Base-by-base conservation (phyloP, 2,113 vertebrate species). In the Vidua chalybeata region DNA sequence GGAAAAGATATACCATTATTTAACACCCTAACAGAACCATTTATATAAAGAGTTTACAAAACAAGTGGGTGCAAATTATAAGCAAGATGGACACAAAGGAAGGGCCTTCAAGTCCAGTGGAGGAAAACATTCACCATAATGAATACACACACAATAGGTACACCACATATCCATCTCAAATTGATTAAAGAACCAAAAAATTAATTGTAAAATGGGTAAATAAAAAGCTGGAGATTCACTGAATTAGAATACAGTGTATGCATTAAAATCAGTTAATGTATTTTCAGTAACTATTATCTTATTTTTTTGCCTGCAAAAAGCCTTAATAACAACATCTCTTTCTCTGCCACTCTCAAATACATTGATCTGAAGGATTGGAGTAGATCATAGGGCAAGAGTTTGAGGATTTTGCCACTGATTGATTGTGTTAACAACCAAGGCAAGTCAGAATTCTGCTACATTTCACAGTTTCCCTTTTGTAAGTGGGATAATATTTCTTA, bases 401-500 rank as follows among this genome's bases (percentile, higher is more conserved):
- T 77, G 72, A 90, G 79, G 48, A 64, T 75, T 84, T 92, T 89
- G 61, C 58, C 37, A 28, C 80, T 68, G 83, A 92, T 23, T 23
- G 26, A 68, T 61, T 81, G 68, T 1, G 4, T 81, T 79, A 95
- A 83, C 63, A 59, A 30, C n/a, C 54, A 45, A 92, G 76, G 61
- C 30, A 86, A 96, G 80, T 54, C 80, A 72, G 76, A 88, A 95
- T 78, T 92, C 86, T 96, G 86, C 56, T 84, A 22, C 2, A 0
- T 89, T 93, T 93, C 93, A 91, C 84, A 75, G 73, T 92, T 95
- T 92, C 73, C 80, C 73, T 82, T 94, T 95, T 84, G 26, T 75
- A 94, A 95, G 83, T 89, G 69, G 90, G 68, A 75, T 94, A 96
- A 94, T 93, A 95, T 95, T 96, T 95, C 90, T 90, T 84, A 77